Conservation (phyloP, 2,888 invertebrate species). For the Sclerodermus sp. region DNA sequence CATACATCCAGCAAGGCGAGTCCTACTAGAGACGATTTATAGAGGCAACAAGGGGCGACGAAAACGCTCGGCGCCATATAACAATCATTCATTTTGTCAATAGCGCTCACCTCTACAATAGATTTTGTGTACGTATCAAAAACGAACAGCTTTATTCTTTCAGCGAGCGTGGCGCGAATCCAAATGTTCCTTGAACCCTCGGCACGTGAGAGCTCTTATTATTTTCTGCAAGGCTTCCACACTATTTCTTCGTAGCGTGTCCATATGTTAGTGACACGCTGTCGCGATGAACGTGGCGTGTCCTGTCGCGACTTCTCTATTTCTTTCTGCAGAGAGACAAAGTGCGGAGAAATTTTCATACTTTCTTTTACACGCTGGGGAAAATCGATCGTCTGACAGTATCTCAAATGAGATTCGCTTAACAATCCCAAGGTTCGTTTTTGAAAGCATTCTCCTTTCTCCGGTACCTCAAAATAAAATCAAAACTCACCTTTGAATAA, state of each 20-base stretch:
- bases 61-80: slow-evolving; percentile 44
- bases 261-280: slow-evolving; percentile 7
- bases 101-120: slow-evolving; percentile 45
- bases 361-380: slow-evolving; percentile 2
- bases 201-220: slow-evolving; percentile 29
- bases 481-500: too few species aligned
- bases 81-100: slow-evolving; percentile 52
- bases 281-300: slow-evolving; percentile 12
- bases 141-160: slow-evolving; percentile 48
- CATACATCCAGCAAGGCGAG: slow-evolving; percentile 27
- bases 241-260: slow-evolving; percentile 4
- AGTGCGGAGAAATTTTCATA: slow-evolving; percentile 14
- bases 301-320: slow-evolving; percentile 5
- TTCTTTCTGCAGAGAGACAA: slow-evolving; percentile 7
- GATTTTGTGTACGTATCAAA: slow-evolving; percentile 39
- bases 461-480: too few species aligned
- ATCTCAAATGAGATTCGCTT: background rate
- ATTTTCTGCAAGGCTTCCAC: slow-evolving; percentile 18
- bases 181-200: slow-evolving; percentile 29
- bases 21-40: slow-evolving; percentile 45
- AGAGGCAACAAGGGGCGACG: slow-evolving; percentile 32
- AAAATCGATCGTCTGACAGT: slow-evolving; percentile 8
- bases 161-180: slow-evolving; percentile 39
- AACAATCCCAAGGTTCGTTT: too few species aligned
- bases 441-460: too few species aligned